These are phyloP conservation scores for Laspeyria flexula DNA, from an alignment of 2,888 invertebrate genomes.

Conservation along the genomic window DNA sequence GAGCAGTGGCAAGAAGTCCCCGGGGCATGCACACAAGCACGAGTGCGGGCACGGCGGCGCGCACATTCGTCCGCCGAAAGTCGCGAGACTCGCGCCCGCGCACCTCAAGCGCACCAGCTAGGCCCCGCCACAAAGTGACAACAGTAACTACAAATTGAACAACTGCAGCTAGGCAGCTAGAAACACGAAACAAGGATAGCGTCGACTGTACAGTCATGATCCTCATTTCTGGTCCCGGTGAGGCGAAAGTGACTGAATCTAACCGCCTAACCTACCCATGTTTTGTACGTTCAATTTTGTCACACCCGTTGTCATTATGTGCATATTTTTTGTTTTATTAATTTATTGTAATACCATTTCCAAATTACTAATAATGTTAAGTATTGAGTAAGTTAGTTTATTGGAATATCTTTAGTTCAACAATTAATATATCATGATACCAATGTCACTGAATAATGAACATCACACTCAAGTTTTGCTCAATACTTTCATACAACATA, in stretches of 20 bases:
- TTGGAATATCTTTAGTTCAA: slow-evolving; percentile 71
- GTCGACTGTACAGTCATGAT: slow-evolving; percentile 1
- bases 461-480: slow-evolving; percentile 67
- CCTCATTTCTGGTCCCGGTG: slow-evolving; percentile 5
- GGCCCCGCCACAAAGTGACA: slow-evolving; percentile 46
- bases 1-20: slow-evolving; percentile 81
- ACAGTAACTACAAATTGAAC: slow-evolving; percentile 54
- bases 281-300: slow-evolving; percentile 53
- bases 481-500: slow-evolving; percentile 36
- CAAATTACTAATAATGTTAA: slow-evolving; percentile 79
- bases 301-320: slow-evolving; percentile 59
- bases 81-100: slow-evolving; percentile 73
- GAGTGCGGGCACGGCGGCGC: slow-evolving; percentile 78
- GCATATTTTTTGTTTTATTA: slow-evolving; percentile 77
- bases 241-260: slow-evolving; percentile 35
- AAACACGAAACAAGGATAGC: slow-evolving; percentile 14
- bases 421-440: slow-evolving; percentile 68
- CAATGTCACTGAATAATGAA: slow-evolving; percentile 57
- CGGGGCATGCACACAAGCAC: slow-evolving; percentile 73
- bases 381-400: slow-evolving; percentile 81
- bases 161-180: slow-evolving; percentile 50
- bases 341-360: slow-evolving; percentile 71
- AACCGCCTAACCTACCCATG: slow-evolving; percentile 33
- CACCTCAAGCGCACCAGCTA: slow-evolving; percentile 80
- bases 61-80: slow-evolving; percentile 81